phyloP scores from a whole-genome alignment of 2,888 invertebrate genomes.

The Erebia palarica region DNA sequence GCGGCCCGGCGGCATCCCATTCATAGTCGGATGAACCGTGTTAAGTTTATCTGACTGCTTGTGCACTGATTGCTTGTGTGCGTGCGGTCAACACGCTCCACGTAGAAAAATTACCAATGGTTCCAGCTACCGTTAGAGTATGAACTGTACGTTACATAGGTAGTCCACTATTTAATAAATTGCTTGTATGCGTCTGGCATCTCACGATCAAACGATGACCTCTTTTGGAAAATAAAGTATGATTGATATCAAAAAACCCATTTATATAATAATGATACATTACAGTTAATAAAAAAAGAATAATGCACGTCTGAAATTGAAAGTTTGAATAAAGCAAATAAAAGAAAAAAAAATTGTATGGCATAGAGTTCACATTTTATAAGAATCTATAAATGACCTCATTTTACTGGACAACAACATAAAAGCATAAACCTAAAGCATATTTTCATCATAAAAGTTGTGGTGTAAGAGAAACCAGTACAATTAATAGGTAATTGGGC shows the following conservation, averaged over 20 bases:
- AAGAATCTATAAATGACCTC: too few species aligned
- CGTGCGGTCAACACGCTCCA: constrained; percentile 16
- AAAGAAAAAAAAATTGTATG: too few species aligned
- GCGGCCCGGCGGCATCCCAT: constrained; percentile 28
- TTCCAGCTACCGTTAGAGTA: constrained; percentile 40
- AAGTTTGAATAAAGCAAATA: not conserved
- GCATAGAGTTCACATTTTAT: too few species aligned
- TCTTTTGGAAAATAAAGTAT: constrained; percentile 56
- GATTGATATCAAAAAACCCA: constrained; percentile 60
- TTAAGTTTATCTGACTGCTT: constrained; percentile 24
- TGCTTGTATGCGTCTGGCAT: constrained; percentile 52
- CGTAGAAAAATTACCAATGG: constrained; percentile 32
- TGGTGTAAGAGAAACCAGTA: too few species aligned
- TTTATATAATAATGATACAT: constrained; percentile 48
- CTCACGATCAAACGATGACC: constrained; percentile 58
- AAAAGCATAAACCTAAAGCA: too few species aligned
- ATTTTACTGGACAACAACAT: too few species aligned
- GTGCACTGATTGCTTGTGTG: constrained; percentile 15
- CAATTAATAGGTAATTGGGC: too few species aligned
- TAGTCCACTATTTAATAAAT: constrained; percentile 49
- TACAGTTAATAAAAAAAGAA: constrained; percentile 51
- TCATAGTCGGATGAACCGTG: constrained; percentile 33
- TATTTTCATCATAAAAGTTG: too few species aligned
- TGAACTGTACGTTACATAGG: constrained; percentile 34
- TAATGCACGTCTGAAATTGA: constrained; percentile 41